These are phyloP conservation scores for Drosophila quadrilineata DNA, from an alignment of 1,140 invertebrate genomes.

Conservation along the genomic window DNA sequence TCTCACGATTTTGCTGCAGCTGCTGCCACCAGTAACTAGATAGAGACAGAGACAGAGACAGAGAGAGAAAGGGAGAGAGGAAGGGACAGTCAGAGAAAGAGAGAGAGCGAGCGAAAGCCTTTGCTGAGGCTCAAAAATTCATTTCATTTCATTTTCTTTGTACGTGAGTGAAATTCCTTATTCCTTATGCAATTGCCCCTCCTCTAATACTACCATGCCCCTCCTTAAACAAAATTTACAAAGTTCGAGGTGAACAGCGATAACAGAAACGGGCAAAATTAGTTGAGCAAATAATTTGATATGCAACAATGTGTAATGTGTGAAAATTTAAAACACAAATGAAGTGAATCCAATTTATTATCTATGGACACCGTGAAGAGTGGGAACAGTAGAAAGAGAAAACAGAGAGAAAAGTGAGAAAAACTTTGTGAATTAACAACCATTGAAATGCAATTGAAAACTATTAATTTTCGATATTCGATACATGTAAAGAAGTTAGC, in stretches of 20 bases:
- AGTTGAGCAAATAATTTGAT: conserved; percentile 23
- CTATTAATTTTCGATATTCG: no score
- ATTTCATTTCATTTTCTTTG: conserved; percentile 78
- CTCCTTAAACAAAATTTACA: conserved; percentile 6
- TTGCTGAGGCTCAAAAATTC: conserved; percentile 78
- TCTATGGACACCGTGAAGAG: neutral
- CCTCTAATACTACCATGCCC: no score
- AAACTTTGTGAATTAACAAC: no score
- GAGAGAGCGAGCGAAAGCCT: conserved; percentile 46
- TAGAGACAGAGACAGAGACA: conserved; percentile 8
- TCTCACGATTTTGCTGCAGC: conserved; percentile 53
- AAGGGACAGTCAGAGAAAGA: conserved; percentile 55
- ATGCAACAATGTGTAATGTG: conserved; percentile 22
- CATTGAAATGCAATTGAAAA: no score
- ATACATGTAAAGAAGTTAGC: no score
- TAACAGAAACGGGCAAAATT: neutral
- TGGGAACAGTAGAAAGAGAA: neutral
- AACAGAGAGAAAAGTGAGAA: neutral
- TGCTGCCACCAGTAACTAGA: conserved; percentile 21
- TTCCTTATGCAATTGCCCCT: conserved; percentile 48
- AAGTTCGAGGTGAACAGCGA: neutral
- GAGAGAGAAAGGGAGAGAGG: conserved; percentile 15
- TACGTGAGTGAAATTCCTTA: conserved; percentile 74
- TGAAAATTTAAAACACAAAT: conserved; percentile 7
- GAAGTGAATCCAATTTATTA: conserved; percentile 7